Base-by-base conservation (phyloP, 2,797 vertebrate genomes). In the Coilia nasus region DNA sequence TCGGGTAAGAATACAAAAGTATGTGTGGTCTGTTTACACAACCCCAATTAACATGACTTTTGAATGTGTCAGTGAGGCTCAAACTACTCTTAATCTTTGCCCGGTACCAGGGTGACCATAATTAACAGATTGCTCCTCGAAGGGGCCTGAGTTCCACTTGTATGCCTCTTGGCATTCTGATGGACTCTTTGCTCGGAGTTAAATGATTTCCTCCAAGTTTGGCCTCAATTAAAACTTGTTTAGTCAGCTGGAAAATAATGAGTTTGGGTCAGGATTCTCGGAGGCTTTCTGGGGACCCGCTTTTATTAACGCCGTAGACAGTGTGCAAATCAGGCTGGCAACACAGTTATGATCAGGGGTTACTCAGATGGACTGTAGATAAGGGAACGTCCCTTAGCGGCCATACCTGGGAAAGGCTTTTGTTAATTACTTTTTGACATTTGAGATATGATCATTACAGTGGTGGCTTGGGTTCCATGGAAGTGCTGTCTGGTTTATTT, bases 161-260 rank as follows among this genome's bases (percentile, higher is more conserved):
- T 71, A 35, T 62, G 81, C 83, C 85, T 67, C 84, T 54, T 67
- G 71, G 57, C 56, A 81, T 6, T 9, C 6, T 85, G 89, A 91
- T 75, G 87, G 89, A 88, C 82, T 87, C 82, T 88, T 82, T 85
- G 88, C 83, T 89, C 31, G 47, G 83, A 85, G 84, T 86, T 23
- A 93, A 50, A 83, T 86, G 86, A 88, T 91, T 92, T 92, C 86
- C 87, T 90, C 87, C 89, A 89, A 91, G 88, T 83, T 86, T 85
- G 44, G 85, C 87, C 93, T 92, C 90, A 93, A 92, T 91, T 93
- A 94, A 91, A 87, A 80, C 71, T 88, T 87, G 92, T 21, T 86
- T 91, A 93, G 88, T 90, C 93, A 92, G 90, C 88, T 92, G 90
- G 92, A 94, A 95, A 94, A 94, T 94, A 90, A 93, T 92, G 88